A percentile compares a stretch with the other conserved stretches of the same genome.
Conservation (phyloP, 1,140 invertebrate species). For the Vollenhovia emeryi region DNA sequence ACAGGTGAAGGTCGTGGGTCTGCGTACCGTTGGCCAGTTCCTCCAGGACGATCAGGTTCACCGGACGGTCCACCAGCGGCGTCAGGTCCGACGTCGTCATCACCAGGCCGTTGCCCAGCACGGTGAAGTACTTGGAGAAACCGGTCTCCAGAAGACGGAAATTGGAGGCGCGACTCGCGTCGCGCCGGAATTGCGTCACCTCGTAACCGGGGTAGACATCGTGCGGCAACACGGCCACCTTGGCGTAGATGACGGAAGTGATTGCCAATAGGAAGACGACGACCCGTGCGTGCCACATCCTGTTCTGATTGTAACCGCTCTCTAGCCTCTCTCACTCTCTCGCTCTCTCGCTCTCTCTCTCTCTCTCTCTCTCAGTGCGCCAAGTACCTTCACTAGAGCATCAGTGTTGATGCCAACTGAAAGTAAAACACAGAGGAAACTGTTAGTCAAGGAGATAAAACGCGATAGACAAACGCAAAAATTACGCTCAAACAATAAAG, state of each 20-base stretch:
- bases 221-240: constrained; percentile 89
- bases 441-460: background rate
- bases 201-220: constrained; percentile 94
- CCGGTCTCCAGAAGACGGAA: constrained; percentile 91
- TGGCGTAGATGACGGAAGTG: constrained; percentile 60
- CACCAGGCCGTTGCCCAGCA: constrained; percentile 94
- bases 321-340: constrained; percentile 40
- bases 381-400: constrained; percentile 64
- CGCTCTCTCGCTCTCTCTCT: constrained; percentile 49
- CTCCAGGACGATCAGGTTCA: constrained; percentile 93
- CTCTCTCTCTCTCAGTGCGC: constrained; percentile 37
- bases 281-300: constrained; percentile 61
- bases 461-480: background rate
- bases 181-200: constrained; percentile 89
- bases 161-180: constrained; percentile 83
- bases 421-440: constrained; percentile 16
- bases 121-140: constrained; percentile 93
- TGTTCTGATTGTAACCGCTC: constrained; percentile 48
- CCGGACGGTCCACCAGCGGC: constrained; percentile 91
- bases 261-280: constrained; percentile 54
- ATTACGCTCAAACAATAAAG: background rate
- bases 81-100: constrained; percentile 95
- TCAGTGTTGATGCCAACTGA: constrained; percentile 59
- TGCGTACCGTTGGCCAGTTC: constrained; percentile 91
- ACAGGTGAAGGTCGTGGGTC: constrained; percentile 92